Evolutionary conservation across 2,888 invertebrate genomes (phyloP), one percentile per base, ranked within the genome.

Genomic region (Synergus laeviventris): DNA sequence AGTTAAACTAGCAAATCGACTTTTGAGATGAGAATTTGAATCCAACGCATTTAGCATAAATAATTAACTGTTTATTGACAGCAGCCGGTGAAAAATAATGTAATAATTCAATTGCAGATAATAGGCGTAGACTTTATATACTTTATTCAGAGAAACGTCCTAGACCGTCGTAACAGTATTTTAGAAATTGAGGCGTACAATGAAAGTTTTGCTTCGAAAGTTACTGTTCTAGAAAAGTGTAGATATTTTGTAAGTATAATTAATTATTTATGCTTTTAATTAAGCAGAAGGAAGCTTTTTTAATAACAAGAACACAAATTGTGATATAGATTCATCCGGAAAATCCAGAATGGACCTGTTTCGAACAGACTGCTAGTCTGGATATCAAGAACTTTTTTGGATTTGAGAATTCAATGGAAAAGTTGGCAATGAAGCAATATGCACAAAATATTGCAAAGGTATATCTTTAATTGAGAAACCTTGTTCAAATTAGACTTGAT

Each of bases 301-400:
- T 14, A 66, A 31, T 66, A 12, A 66, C 12, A 45, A 16, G 1
- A 45, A 62, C 1, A 5, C 4, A 14, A 21, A 8, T 60, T 45
- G 49, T 3, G 11, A 2, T 87, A 8, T 88, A 97, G 97, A 95
- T 97, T 16, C 98, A 98, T 91, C 97, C 98, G 0, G 98, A 98
- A 87, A 98, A 98, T 91, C 91, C 95, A 0, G 94, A 96, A 62
- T 98, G 98, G 98, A 98, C 98, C 1, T 98, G 98, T 89, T 98
- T 98, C 92, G 98, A 98, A 91, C 98, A 98, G 92, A 95, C 94
- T 76, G 98, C 98, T 31, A 94, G 95, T 84, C 93, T 98, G 78
- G 98, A 98, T 91, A 97, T 98, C 73, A 97, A 97, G 91, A 97
- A 96, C 86, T 98, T 98, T 92, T 98, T 98, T 91, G 98, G 98